Evolutionary conservation across 2,797 vertebrate species (phyloP).

Genomic region (Catostomus latipinnis): DNA sequence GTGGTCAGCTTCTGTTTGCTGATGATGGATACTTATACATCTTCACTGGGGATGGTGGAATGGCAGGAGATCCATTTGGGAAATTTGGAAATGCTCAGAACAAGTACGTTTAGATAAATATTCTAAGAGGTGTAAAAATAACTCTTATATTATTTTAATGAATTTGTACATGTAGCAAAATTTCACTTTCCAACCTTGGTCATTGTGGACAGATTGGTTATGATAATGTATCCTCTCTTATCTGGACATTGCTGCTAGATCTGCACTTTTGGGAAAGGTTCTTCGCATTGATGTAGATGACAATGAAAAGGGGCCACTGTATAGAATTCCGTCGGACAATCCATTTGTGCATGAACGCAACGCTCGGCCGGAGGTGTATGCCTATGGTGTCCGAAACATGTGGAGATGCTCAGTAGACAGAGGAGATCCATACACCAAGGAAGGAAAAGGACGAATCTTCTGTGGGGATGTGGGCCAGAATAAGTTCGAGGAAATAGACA

Average conservation of each 20-base stretch:
- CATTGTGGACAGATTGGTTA: background rate
- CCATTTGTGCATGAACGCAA: slow-evolving; percentile 80
- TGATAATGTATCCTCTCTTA: background rate
- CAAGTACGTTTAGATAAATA: slow-evolving; percentile 79
- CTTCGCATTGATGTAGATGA: slow-evolving; percentile 89
- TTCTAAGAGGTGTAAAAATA: background rate
- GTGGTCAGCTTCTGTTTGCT: slow-evolving; percentile 92
- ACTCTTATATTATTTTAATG: background rate
- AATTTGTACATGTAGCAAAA: background rate
- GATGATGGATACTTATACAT: slow-evolving; percentile 92
- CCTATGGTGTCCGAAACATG: slow-evolving; percentile 93
- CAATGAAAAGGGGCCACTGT: slow-evolving; percentile 82
- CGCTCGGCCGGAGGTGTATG: slow-evolving; percentile 89
- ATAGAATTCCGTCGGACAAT: slow-evolving; percentile 89
- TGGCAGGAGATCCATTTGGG: slow-evolving; percentile 97
- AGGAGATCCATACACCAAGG: slow-evolving; percentile 81
- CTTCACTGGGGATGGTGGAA: slow-evolving; percentile 96
- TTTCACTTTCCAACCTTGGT: background rate
- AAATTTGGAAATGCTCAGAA: slow-evolving; percentile 93
- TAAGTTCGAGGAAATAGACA: slow-evolving; percentile 93
- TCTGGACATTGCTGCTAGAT: slow-evolving; percentile 72
- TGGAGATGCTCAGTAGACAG: slow-evolving; percentile 96
- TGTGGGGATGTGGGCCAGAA: slow-evolving; percentile 96
- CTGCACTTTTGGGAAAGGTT: slow-evolving; percentile 90
- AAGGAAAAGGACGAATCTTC: slow-evolving; percentile 91